Evolutionary conservation across 2,113 vertebrate species (phyloP), one percentile per base, ranked within the genome.

Genomic region (Hymenochirus boettgeri): DNA sequence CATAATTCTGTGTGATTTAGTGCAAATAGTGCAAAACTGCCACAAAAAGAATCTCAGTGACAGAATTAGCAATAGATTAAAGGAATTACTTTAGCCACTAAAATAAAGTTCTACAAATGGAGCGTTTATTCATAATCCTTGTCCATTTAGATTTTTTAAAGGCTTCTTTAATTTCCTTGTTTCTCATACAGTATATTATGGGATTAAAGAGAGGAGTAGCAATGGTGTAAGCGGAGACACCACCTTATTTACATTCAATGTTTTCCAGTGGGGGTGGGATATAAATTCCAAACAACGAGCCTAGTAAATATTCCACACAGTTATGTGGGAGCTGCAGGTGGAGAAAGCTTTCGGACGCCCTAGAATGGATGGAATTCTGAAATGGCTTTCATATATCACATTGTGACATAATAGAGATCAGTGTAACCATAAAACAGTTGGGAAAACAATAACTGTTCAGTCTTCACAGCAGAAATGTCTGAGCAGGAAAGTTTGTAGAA

Each of bases 401-500:
- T 42, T 1, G 39, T 42, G 15, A 15, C 39, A 42, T 42, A n/a
- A 42, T 6, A n/a, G 17, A 42, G 3, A n/a, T 42, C 5, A 42
- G 5, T 3, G 5, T 15, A 42, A 42, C 6, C 1, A 15, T 15
- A 26, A 11, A 13, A 45, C 6, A 6, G 23, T n/a, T 12, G 71
- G 6, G 15, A 2, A 3, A 22, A 1, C 15, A 7, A 12, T 7
- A 45, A 17, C 13, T 8, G 21, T 45, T 26, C 29, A 9, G 52
- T 7, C 23, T 78, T 70, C 18, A 75, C 70, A 57, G 56, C 9
- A 7, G 61, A 72, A 1, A 70, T 74, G 31, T 75, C 71, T 19
- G 77, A 76, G n/a, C 75, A 79, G 19, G 77, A 79, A 48, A 79
- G 71, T 2, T n/a, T 5, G 70, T 15, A 77, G 31, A 46, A 79